A percentile compares a stretch with the other conserved stretches of the same genome.
phyloP scores from a whole-genome alignment of 2,888 invertebrate genomes.

The Sympetrum striolatum region DNA sequence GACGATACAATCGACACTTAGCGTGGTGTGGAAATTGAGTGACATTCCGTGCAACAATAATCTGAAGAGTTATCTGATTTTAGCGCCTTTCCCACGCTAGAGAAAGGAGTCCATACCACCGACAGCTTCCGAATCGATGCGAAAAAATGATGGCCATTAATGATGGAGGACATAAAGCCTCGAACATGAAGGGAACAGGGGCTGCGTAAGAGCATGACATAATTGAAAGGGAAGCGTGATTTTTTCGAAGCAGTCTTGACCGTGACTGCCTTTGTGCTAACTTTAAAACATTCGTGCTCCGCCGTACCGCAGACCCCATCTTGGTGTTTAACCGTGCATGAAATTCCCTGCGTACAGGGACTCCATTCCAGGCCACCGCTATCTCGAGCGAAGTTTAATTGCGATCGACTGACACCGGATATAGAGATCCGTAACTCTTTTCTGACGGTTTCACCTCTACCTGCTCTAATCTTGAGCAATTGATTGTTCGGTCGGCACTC shows the following conservation, averaged over 20 bases:
- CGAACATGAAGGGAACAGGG: background rate
- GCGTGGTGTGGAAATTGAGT: background rate
- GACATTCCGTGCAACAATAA: background rate
- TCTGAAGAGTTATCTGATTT: background rate
- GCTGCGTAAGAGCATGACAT: background rate
- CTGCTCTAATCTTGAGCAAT: background rate
- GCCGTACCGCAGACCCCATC: background rate
- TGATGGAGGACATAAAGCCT: background rate
- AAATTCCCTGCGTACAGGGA: background rate
- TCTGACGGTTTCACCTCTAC: background rate
- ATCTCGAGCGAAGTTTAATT: background rate
- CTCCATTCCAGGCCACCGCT: background rate
- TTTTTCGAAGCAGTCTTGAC: background rate
- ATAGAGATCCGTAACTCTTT: background rate
- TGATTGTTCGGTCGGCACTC: background rate
- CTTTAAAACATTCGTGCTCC: background rate
- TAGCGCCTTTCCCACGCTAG: background rate
- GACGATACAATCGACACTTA: background rate
- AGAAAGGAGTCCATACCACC: background rate
- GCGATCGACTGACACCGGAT: background rate
- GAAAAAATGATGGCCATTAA: background rate
- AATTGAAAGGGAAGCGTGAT: background rate
- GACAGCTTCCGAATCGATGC: background rate
- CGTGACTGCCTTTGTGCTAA: conserved; percentile 6
- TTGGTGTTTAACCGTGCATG: conserved; percentile 3